A percentile compares a stretch with the other conserved stretches of the same genome.
Conservation (phyloP, 2,797 vertebrate species). For the Phyllotis vaccarum region DNA sequence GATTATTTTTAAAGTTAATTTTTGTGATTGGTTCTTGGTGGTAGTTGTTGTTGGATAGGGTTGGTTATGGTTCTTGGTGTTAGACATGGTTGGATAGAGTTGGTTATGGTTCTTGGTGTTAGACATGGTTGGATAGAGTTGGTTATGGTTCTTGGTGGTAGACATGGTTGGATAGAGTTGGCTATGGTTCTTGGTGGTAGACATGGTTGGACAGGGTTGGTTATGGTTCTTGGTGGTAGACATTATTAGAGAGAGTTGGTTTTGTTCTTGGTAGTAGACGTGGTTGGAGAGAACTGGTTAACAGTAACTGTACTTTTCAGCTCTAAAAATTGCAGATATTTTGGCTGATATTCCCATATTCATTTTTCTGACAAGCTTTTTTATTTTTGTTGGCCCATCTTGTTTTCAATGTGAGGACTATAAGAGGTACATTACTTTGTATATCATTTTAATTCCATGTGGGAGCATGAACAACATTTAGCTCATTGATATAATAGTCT, state of each 20-base stretch:
- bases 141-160: neutral
- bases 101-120: neutral
- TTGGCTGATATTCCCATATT: constrained; percentile 1
- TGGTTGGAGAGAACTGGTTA: neutral
- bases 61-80: neutral
- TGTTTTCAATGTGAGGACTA: neutral
- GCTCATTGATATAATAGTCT: neutral
- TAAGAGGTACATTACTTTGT: neutral
- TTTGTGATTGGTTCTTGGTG: neutral
- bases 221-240: neutral
- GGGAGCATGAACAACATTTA: neutral
- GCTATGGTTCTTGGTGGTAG: neutral
- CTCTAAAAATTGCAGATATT: neutral
- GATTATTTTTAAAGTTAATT: neutral
- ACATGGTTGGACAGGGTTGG: neutral
- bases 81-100: neutral
- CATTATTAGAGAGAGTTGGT: neutral
- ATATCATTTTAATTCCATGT: neutral
- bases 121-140: too few species aligned
- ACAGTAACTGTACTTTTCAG: neutral
- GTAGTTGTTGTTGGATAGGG: neutral
- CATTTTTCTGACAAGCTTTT: neutral
- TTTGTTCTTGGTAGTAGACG: neutral
- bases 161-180: neutral
- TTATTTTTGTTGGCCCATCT: neutral